Evolutionary conservation across 2,888 invertebrate species (phyloP), one percentile per base, ranked within the genome.

Genomic region (Polydrusus pterygomalis): DNA sequence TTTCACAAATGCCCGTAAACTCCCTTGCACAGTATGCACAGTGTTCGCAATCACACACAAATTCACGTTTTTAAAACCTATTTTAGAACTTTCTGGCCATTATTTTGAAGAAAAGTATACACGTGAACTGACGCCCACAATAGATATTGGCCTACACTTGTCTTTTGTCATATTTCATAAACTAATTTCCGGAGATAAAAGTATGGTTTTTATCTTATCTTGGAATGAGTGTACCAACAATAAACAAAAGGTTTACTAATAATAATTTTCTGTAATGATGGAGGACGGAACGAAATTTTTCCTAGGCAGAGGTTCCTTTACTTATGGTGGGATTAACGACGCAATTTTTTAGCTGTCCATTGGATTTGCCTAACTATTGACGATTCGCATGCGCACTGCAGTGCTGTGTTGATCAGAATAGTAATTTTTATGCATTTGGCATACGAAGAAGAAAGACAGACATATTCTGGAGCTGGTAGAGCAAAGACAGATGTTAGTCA

Each of bases 201-300:
- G 54, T 67, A 54, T 38, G n/a, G 20, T 40, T 67, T 64, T 67
- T 67, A 54, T 67, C 54, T 54, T 67, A 54, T 67, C 54, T 15
- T n/a, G 11, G n/a, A 67, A 67, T 67, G 51, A 67, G 67, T 65
- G 65, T 65, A 65, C 65, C 30, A 13, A 65, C n/a, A 49, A 51
- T 67, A 67, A 67, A 67, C 67, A 67, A 67, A 25, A 54, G 38
- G 67, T 40, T 67, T 18, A 15, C 30, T 64, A 64, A 64, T 64
- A 64, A 64, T 64, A 30, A 49, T 34, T 25, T 64, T 45, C 17
- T 64, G 9, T 38, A 38, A 60, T 40, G 7, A n/a, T 3, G 7
- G 8, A 15, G 15, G 9, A 34, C 56, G 2, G 34, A 34, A 30
- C 2, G 7, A 30, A 2, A n/a, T 30, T 54, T 43, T 13, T 43